Conservation (phyloP, 2,888 invertebrate genomes). For the Chironomus riparius region DNA sequence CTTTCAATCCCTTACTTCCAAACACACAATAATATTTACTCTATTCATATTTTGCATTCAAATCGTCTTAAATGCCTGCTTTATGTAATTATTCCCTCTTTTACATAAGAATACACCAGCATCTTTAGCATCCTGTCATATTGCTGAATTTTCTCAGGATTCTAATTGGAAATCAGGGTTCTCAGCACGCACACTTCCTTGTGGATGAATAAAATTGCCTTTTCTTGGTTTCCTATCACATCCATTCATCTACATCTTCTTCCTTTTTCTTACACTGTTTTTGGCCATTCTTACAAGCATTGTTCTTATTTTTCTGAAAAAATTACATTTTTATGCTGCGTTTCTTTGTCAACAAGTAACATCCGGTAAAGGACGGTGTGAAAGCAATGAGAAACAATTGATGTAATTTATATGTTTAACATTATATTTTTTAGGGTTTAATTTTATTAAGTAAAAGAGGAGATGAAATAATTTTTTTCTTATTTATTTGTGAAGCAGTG, state of each 20-base stretch:
- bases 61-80: too few relatives aligned
- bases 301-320: not conserved
- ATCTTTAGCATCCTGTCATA: conserved; percentile 12
- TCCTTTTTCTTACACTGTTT: not conserved
- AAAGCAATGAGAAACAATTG: conserved; percentile 19
- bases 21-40: too few relatives aligned
- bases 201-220: not conserved
- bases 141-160: conserved; percentile 14
- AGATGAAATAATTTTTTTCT: not conserved
- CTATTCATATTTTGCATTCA: too few relatives aligned
- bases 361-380: conserved; percentile 20
- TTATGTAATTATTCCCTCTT: too few relatives aligned
- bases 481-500: not conserved
- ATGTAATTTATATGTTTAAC: conserved; percentile 13
- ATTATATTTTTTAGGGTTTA: not conserved
- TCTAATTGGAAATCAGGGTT: conserved; percentile 6
- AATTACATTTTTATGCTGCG: not conserved
- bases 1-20: too few relatives aligned
- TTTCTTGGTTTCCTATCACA: not conserved
- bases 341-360: conserved; percentile 23
- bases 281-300: not conserved
- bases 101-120: conserved; percentile 5
- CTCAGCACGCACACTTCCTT: conserved; percentile 8
- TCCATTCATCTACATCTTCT: not conserved
- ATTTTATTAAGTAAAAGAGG: not conserved